Evolutionary conservation across 2,797 vertebrate genomes (phyloP), one percentile per base, ranked within the genome.

Genomic region (Pelodytes ibericus): DNA sequence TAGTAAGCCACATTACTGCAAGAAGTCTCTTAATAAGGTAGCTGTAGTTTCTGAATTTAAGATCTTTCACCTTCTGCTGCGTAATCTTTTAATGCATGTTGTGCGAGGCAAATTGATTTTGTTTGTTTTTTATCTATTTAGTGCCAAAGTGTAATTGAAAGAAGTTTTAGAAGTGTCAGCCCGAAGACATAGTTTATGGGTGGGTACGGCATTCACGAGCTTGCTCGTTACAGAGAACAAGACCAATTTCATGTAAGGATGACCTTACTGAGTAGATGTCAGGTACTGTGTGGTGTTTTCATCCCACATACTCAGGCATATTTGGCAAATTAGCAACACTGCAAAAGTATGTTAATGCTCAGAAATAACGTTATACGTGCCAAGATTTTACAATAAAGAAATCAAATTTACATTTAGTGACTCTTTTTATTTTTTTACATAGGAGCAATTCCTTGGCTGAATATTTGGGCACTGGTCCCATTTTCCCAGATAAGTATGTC

Each of bases 61-160:
- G 63, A 31, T 51, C 62, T 9, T 27, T 66, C 24, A 11, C n/a
- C 58, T 75, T 68, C 72, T 60, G 64, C 72, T 67, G 56, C 59
- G 72, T 74, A 67, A 74, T 74, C 72, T 68, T 75, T 68, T 44
- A 75, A 60, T 67, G 56, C 72, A 68, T 58, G 72, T 74, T 60
- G 39, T 75, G 62, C 26, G 53, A 58, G 22, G 29, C 16, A 51
- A 75, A 75, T 75, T 49, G 72, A 68, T 60, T 75, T 75, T 59
- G 5, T 60, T 74, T 36, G 18, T 41, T 67, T n/a, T n/a, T n/a
- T n/a, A n/a, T n/a, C 57, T 75, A 58, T 39, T 47, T 60, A 39
- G 63, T 74, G 63, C 24, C 72, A 67, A 58, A 49, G 10, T 67
- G 26, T 75, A 75, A 75, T 60, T 68, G 64, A 60, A 75, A 75